Conservation (phyloP, 1,140 invertebrate species). For the Neuroterus valhalla region DNA sequence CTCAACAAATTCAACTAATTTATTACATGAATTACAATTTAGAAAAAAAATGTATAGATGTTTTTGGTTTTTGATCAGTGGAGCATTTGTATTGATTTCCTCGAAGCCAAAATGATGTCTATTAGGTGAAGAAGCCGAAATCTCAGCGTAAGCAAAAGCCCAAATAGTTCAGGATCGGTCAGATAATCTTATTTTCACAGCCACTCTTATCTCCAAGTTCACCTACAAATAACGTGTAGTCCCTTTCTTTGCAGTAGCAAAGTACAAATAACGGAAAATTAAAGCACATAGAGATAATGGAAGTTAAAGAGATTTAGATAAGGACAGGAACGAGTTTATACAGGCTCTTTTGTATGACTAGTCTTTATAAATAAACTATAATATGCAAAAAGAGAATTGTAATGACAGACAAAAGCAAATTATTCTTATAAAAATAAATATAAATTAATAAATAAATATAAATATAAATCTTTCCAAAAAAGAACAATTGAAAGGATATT, state of each 20-base stretch:
- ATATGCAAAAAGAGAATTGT: too few relatives aligned
- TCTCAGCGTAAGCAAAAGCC: neutral
- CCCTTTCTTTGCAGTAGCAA: conserved; percentile 1
- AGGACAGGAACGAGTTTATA: neutral
- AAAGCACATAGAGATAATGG: conserved; percentile 8
- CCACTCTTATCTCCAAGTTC: conserved; percentile 12
- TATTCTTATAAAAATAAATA: too few relatives aligned
- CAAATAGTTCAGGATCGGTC: neutral
- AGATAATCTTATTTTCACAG: conserved; percentile 27
- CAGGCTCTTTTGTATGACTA: neutral
- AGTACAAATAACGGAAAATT: conserved; percentile 26
- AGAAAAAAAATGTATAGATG: neutral
- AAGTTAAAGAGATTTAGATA: conserved; percentile 18
- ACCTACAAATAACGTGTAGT: neutral
- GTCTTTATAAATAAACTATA: neutral
- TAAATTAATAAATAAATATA: too few relatives aligned
- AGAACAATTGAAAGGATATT: too few relatives aligned
- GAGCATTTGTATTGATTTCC: neutral
- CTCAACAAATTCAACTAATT: too few relatives aligned
- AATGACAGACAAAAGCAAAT: too few relatives aligned
- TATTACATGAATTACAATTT: too few relatives aligned
- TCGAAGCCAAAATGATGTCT: too few relatives aligned
- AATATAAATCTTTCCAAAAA: too few relatives aligned
- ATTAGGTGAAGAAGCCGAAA: neutral
- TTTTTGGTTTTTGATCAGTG: neutral